phyloP scores from a whole-genome alignment of 2,888 invertebrate species.

The Aspidiotus destructor region DNA sequence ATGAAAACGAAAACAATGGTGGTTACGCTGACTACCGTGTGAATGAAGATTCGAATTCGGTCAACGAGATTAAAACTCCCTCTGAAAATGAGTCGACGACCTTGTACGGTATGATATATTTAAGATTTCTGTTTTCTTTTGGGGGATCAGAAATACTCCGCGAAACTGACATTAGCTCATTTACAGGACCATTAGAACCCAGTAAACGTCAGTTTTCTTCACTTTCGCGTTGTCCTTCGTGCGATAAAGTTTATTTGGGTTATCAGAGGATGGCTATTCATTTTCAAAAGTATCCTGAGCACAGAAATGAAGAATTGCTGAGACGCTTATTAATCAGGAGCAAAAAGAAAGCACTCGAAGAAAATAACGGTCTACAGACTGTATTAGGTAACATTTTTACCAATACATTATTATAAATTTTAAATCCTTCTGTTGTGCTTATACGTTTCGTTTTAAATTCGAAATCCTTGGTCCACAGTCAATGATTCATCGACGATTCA shows the following conservation, averaged over 20 bases:
- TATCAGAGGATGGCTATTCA: conserved; percentile 52
- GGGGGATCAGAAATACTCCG: neutral
- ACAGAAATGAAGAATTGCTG: conserved; percentile 42
- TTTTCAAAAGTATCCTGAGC: conserved; percentile 53
- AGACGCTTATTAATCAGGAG: conserved; percentile 4
- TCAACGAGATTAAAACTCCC: neutral
- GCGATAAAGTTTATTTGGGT: conserved; percentile 55
- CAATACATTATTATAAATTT: no score
- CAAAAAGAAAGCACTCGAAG: conserved; percentile 16
- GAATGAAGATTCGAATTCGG: conserved; percentile 9
- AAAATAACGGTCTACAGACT: neutral
- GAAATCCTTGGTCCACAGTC: neutral
- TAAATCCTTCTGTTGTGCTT: no score
- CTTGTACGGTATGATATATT: no score
- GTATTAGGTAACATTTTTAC: no score
- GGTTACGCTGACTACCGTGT: conserved; percentile 17
- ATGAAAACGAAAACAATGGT: conserved; percentile 22
- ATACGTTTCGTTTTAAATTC: no score
- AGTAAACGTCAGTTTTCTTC: conserved; percentile 45
- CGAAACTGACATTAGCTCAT: neutral
- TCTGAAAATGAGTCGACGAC: no score
- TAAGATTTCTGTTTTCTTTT: neutral
- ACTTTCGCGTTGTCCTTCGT: conserved; percentile 53
- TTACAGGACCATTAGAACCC: conserved; percentile 17
- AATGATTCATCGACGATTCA: neutral